Evolutionary conservation across 2,113 vertebrate genomes (phyloP).

Genomic region (Stigmatopora nigra): DNA sequence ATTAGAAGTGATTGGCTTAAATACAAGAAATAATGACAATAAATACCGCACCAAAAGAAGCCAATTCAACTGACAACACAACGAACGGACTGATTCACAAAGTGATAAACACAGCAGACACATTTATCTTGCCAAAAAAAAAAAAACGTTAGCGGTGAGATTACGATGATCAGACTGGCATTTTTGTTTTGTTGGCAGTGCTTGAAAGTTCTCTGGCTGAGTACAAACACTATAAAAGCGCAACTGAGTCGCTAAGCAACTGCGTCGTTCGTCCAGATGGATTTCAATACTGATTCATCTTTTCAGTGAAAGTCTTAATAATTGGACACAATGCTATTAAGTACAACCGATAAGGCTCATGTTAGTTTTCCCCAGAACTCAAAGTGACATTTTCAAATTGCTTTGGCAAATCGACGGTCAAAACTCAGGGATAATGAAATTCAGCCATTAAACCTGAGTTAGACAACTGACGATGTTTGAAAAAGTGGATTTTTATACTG

Average conservation of each 20-base stretch:
- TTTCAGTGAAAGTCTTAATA: conserved; percentile 16
- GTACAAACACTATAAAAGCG: conserved; percentile 33
- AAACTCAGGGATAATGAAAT: not conserved
- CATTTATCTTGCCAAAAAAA: conserved; percentile 50
- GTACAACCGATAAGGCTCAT: conserved; percentile 1
- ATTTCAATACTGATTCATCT: conserved; percentile 26
- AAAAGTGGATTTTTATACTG: not conserved
- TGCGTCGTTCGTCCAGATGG: conserved; percentile 40
- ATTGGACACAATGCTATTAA: conserved; percentile 16
- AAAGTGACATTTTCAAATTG: conserved; percentile 6
- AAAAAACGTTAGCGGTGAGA: conserved; percentile 56
- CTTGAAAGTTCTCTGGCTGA: conserved; percentile 38
- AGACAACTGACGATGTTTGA: not conserved
- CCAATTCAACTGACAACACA: conserved; percentile 45
- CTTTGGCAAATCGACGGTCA: not conserved
- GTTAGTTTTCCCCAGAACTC: conserved; percentile 1
- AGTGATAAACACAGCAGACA: conserved; percentile 48
- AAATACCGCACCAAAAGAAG: conserved; percentile 27
- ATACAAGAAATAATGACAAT: conserved; percentile 43
- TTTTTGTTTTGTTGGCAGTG: conserved; percentile 35
- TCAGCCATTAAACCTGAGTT: not conserved
- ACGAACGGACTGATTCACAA: conserved; percentile 50
- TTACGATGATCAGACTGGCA: conserved; percentile 54
- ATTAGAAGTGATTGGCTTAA: conserved; percentile 21
- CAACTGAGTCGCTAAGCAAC: conserved; percentile 19